Conservation (phyloP, 2,888 invertebrate genomes). For the Euzetes globulus region DNA sequence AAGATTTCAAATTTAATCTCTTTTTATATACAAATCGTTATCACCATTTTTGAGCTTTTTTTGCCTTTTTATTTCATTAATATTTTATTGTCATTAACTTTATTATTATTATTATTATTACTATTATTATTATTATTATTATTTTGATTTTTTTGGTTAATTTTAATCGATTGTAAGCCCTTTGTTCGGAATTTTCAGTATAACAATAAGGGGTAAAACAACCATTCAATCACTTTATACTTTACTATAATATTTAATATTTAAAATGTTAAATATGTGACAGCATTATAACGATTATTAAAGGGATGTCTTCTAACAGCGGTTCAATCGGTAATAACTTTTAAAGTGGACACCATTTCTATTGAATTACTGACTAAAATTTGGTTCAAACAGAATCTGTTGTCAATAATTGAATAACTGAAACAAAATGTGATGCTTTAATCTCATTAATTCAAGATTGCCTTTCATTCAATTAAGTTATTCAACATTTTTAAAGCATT, state of each 20-base stretch:
- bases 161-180: neutral
- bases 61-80: neutral
- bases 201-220: neutral
- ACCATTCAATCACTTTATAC: neutral
- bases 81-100: neutral
- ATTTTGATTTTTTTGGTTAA: neutral
- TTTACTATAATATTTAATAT: neutral
- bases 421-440: conserved; percentile 5
- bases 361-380: neutral
- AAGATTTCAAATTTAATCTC: conserved; percentile 1
- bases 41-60: conserved; percentile 15
- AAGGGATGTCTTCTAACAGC: conserved; percentile 20
- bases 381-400: neutral
- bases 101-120: too few species aligned
- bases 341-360: neutral
- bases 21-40: conserved; percentile 3
- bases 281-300: conserved; percentile 1
- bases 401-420: too few species aligned
- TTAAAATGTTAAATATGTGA: neutral
- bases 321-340: conserved; percentile 25
- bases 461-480: neutral
- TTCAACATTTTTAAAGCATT: neutral
- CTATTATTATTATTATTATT: too few species aligned
- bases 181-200: neutral
- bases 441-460: neutral